phyloP scores from a whole-genome alignment of 2,113 vertebrate genomes.

The Dipodomys spectabilis region DNA sequence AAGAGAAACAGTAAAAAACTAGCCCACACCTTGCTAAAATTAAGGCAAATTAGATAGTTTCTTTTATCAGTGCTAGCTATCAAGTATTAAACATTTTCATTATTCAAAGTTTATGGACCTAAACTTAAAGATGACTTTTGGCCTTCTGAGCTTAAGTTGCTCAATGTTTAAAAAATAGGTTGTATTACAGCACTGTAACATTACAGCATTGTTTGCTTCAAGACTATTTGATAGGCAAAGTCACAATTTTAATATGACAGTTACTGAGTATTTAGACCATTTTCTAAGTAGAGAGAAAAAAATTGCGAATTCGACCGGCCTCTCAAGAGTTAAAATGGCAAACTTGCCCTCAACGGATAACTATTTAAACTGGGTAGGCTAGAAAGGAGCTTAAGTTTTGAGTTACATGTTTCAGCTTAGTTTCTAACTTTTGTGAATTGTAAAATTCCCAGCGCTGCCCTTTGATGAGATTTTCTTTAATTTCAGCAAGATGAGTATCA shows the following conservation, averaged over 20 bases:
- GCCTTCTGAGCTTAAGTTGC: neutral
- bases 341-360: slow-evolving; percentile 4
- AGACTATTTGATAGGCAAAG: slow-evolving; percentile 2
- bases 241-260: neutral
- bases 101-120: neutral
- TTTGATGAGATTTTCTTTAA: slow-evolving; percentile 78
- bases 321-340: neutral
- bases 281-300: slow-evolving; percentile 16
- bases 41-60: slow-evolving; percentile 46
- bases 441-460: slow-evolving; percentile 10
- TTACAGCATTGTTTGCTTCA: neutral
- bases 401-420: slow-evolving; percentile 31
- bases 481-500: slow-evolving; percentile 92
- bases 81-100: neutral
- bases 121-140: neutral
- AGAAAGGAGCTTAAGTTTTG: slow-evolving; percentile 31
- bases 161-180: slow-evolving; percentile 12
- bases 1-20: neutral
- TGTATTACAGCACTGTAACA: neutral
- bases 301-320: slow-evolving; percentile 10
- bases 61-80: neutral
- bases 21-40: slow-evolving; percentile 16
- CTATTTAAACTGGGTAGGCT: neutral
- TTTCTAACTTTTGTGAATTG: neutral
- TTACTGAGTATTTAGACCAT: slow-evolving; percentile 16